These are phyloP conservation scores for Notodonta dromedarius DNA, from an alignment of 2,888 invertebrate species.

Conservation along the genomic window DNA sequence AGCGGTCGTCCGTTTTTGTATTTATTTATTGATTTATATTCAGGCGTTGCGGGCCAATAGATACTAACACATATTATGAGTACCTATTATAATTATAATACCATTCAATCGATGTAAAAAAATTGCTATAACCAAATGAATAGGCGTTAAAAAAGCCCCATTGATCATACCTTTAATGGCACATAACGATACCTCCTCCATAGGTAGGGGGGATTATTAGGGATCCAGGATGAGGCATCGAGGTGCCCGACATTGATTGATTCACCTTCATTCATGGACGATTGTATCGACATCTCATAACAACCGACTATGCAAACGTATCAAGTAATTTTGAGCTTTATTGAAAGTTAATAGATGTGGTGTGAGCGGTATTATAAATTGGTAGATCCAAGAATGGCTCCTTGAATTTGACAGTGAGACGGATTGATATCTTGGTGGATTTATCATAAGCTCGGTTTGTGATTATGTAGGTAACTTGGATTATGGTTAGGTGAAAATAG, in stretches of 20 bases:
- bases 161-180: constrained; percentile 45
- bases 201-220: constrained; percentile 41
- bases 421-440: constrained; percentile 48
- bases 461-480: constrained; percentile 20
- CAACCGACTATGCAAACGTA: constrained; percentile 4
- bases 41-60: too few species aligned
- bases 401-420: constrained; percentile 47
- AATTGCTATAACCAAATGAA: constrained; percentile 10
- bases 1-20: too few species aligned
- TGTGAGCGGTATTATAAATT: constrained; percentile 11
- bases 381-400: constrained; percentile 36
- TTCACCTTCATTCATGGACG: constrained; percentile 52
- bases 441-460: constrained; percentile 50
- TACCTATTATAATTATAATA: background rate
- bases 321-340: constrained; percentile 18
- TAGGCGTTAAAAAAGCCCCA: constrained; percentile 26
- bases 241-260: constrained; percentile 63
- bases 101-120: background rate
- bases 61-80: background rate
- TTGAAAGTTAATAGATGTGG: background rate
- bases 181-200: constrained; percentile 37
- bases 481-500: constrained; percentile 14
- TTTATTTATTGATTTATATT: too few species aligned
- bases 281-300: constrained; percentile 40
- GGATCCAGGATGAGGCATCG: constrained; percentile 49